phyloP scores from a whole-genome alignment of 1,140 invertebrate species.

The Heliconius hewitsoni region DNA sequence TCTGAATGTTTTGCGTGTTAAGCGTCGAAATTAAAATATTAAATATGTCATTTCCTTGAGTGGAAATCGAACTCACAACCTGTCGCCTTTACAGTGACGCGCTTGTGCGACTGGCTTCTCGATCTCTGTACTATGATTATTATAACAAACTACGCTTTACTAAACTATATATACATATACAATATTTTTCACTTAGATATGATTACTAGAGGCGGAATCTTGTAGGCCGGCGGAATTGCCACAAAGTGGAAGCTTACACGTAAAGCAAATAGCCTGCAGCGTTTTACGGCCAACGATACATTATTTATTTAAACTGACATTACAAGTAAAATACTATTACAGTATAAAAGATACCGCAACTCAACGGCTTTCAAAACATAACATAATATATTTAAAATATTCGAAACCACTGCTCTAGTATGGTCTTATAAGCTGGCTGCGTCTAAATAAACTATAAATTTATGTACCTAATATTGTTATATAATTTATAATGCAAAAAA shows the following conservation, averaged over 20 bases:
- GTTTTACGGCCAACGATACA: constrained; percentile 32
- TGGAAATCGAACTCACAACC: too few species aligned
- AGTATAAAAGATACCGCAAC: constrained; percentile 16
- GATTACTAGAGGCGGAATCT: constrained; percentile 51
- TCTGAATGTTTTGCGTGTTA: too few species aligned
- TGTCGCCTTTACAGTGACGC: too few species aligned
- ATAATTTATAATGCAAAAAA: too few species aligned
- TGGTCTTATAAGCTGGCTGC: background rate
- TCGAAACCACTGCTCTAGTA: background rate
- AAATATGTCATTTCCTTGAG: too few species aligned
- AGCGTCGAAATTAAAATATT: too few species aligned
- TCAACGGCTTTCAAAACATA: constrained; percentile 6
- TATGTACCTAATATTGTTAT: too few species aligned
- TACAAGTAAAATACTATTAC: constrained; percentile 23
- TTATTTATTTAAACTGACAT: constrained; percentile 29
- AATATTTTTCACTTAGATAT: constrained; percentile 35
- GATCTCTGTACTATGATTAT: background rate
- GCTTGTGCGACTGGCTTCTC: too few species aligned
- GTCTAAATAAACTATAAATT: background rate
- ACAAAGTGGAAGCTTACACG: constrained; percentile 59
- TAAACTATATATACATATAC: background rate
- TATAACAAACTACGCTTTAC: constrained; percentile 10
- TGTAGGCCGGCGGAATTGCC: constrained; percentile 48
- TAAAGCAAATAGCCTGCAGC: constrained; percentile 50
- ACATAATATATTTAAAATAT: constrained; percentile 2